Base-by-base conservation (phyloP, 2,113 vertebrate species). In the Ceyx melanurus region DNA sequence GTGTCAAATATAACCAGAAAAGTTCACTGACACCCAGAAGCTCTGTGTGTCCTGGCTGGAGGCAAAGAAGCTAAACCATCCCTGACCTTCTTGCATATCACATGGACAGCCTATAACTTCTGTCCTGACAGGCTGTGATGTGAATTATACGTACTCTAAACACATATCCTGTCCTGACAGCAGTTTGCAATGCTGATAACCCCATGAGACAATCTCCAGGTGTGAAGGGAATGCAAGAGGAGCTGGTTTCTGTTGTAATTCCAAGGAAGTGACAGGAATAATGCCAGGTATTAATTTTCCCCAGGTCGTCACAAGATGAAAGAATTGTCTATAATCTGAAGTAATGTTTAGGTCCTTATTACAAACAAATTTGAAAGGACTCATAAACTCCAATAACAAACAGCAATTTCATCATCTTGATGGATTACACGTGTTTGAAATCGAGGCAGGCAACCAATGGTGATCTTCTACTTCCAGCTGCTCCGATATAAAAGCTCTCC, bases 401-500 rank as follows among this genome's bases (percentile, higher is more conserved):
- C 46, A 68, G 46, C 20, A 25, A 28, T 94, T 94, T 94, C 94
- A 31, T 88, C 82, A 93, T 11, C 50, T 54, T 0, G 1, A 9
- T 1, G 6, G 15, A 50, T 79, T 79, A 66, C 86, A 8, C 0
- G 12, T 40, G 53, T 61, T 68, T 40, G 78, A 22, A 92, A 72
- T 29, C 15, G 70, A 79, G 91, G 33, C 19, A 4, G 82, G 62
- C 75, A n/a, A 15, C 35, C 45, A 50, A 1, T 16, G 79, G 53
- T 66, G 72, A 51, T 58, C 37, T 45, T 46, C 57, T 62, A 46
- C 61, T 61, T 82, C 74, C 45, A 48, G 23, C 18, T 79, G 71
- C 72, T 89, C 60, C 0, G 4, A 21, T 88, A 96, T 96, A 96
- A 95, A 96, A 96, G 72, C 75, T 62, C 64, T 54, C 50, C 72